Percentiles rank a stretch among this genome's conserved stretches.
Conservation (phyloP, 2,797 vertebrate species). For the Yasuhikotakia modesta region DNA sequence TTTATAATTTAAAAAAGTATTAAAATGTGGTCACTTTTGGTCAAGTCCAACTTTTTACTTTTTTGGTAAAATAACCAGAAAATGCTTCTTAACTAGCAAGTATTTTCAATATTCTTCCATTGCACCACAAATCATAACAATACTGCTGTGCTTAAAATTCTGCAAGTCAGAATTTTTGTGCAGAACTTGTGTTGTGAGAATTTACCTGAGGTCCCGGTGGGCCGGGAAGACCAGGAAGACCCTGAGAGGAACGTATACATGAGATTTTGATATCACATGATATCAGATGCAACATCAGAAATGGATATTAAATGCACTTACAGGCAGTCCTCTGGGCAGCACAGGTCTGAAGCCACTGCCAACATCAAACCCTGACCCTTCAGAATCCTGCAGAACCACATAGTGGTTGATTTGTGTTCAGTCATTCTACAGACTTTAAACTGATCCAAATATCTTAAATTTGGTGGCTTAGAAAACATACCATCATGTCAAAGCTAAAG, state of each 20-base stretch:
- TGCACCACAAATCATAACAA: neutral
- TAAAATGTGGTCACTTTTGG: too few relatives aligned
- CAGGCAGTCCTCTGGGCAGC: constrained; percentile 72
- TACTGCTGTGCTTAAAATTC: neutral
- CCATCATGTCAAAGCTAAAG: constrained; percentile 79
- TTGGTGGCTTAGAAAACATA: constrained; percentile 61
- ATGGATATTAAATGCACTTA: constrained; percentile 62
- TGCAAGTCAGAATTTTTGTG: neutral
- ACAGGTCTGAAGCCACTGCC: constrained; percentile 61
- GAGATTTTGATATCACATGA: neutral
- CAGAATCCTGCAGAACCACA: constrained; percentile 78
- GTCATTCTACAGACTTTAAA: neutral
- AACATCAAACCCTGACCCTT: constrained; percentile 78
- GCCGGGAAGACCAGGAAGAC: constrained; percentile 71
- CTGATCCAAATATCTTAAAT: neutral
- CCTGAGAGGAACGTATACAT: constrained; percentile 62
- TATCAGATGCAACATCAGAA: neutral
- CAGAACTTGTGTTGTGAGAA: neutral
- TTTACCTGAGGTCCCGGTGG: constrained; percentile 75
- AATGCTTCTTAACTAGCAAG: too few relatives aligned
- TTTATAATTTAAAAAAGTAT: too few relatives aligned
- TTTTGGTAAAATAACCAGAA: too few relatives aligned
- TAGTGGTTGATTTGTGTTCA: neutral
- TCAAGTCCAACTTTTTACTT: too few relatives aligned
- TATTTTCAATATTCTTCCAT: too few relatives aligned